These are phyloP conservation scores for Beris morrisii DNA, from an alignment of 2,888 invertebrate species.

Conservation along the genomic window DNA sequence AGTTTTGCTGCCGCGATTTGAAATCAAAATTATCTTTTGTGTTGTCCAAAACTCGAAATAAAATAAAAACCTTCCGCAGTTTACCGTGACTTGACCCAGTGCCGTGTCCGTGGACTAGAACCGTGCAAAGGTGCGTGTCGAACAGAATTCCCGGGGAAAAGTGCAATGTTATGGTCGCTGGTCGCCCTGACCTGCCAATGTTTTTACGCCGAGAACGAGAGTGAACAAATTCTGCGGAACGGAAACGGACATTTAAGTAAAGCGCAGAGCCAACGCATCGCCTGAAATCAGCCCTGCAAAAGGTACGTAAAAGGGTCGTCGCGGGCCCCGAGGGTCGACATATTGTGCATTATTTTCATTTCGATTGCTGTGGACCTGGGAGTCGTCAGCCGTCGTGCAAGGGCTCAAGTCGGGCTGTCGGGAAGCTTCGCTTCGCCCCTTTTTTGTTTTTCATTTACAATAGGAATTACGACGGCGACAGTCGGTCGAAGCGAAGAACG, in stretches of 20 bases:
- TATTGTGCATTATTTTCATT: too few relatives aligned
- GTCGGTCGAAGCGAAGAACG: too few relatives aligned
- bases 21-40: neutral
- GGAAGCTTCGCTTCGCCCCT: too few relatives aligned
- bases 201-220: constrained; percentile 26
- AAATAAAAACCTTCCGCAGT: constrained; percentile 19
- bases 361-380: too few relatives aligned
- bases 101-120: neutral
- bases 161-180: constrained; percentile 35
- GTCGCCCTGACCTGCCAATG: constrained; percentile 35
- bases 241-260: constrained; percentile 1
- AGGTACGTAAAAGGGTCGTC: constrained; percentile 1
- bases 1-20: neutral
- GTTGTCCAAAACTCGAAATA: neutral
- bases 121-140: constrained; percentile 2
- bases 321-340: too few relatives aligned
- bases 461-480: too few relatives aligned
- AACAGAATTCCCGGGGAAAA: constrained; percentile 23
- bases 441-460: too few relatives aligned
- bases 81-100: constrained; percentile 15
- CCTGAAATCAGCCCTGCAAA: neutral
- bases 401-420: too few relatives aligned
- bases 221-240: constrained; percentile 20
- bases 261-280: neutral
- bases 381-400: too few relatives aligned